Evolutionary conservation across 2,888 invertebrate species (phyloP).

Genomic region (Parnassius glacialis): DNA sequence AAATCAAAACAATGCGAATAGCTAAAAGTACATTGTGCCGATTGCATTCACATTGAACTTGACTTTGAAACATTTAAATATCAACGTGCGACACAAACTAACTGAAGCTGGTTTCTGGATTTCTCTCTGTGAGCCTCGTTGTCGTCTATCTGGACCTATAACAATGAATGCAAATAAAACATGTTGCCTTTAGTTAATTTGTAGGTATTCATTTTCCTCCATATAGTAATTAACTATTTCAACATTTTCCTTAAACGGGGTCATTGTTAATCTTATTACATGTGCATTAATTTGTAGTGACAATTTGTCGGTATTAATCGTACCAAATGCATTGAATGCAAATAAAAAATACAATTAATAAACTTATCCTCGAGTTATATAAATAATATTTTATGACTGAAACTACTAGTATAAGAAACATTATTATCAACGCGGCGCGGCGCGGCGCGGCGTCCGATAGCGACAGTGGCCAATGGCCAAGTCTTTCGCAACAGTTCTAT

Average conservation of each 20-base stretch:
- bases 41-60: slow-evolving; percentile 58
- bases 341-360: slow-evolving; percentile 11
- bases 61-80: slow-evolving; percentile 38
- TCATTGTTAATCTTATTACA: too few species aligned
- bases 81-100: slow-evolving; percentile 14
- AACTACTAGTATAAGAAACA: slow-evolving; percentile 33
- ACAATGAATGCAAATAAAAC: neutral
- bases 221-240: too few species aligned
- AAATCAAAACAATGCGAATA: neutral
- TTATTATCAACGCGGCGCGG: slow-evolving; percentile 46
- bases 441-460: slow-evolving; percentile 43
- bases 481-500: slow-evolving; percentile 71
- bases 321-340: neutral
- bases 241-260: too few species aligned
- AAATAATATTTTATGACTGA: slow-evolving; percentile 29
- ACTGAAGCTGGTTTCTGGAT: slow-evolving; percentile 10
- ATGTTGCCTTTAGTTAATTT: neutral
- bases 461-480: slow-evolving; percentile 68
- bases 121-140: neutral
- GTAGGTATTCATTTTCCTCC: too few species aligned
- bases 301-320: too few species aligned
- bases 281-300: too few species aligned
- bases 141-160: slow-evolving; percentile 11
- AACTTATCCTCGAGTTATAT: slow-evolving; percentile 17
- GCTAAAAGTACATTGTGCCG: slow-evolving; percentile 43